These are phyloP conservation scores for Solenopsis fugax DNA, from an alignment of 1,140 invertebrate species.

Conservation along the genomic window DNA sequence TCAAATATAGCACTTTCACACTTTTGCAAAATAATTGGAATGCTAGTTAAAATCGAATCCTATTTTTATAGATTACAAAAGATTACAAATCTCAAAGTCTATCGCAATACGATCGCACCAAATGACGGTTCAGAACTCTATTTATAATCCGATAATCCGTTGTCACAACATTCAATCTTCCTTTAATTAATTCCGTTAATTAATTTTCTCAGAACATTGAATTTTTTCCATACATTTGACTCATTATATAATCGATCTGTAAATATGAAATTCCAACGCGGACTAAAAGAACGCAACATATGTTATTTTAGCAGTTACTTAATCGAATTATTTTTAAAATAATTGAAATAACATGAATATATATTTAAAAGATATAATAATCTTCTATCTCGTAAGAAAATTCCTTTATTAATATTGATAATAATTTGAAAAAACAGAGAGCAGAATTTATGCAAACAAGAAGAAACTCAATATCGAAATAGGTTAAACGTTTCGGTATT, in stretches of 20 bases:
- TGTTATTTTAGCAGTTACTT: slow-evolving; percentile 10
- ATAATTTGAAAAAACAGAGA: not conserved
- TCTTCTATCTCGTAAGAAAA: not conserved
- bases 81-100: not conserved
- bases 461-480: slow-evolving; percentile 9
- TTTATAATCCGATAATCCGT: not conserved
- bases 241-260: not conserved
- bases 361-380: not conserved
- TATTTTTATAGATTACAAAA: not conserved
- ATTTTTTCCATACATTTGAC: not conserved
- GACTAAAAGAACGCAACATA: not conserved
- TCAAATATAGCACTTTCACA: not conserved
- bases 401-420: not conserved
- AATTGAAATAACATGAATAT: not conserved
- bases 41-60: not conserved
- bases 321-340: not conserved
- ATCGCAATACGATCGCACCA: not conserved
- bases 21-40: not conserved
- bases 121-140: not conserved
- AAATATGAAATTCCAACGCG: not conserved
- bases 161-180: not conserved
- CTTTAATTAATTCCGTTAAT: not conserved
- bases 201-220: not conserved
- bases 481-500: not conserved
- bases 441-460: not conserved